phyloP scores from a whole-genome alignment of 2,113 vertebrate genomes.

The Lasiurus cinereus region DNA sequence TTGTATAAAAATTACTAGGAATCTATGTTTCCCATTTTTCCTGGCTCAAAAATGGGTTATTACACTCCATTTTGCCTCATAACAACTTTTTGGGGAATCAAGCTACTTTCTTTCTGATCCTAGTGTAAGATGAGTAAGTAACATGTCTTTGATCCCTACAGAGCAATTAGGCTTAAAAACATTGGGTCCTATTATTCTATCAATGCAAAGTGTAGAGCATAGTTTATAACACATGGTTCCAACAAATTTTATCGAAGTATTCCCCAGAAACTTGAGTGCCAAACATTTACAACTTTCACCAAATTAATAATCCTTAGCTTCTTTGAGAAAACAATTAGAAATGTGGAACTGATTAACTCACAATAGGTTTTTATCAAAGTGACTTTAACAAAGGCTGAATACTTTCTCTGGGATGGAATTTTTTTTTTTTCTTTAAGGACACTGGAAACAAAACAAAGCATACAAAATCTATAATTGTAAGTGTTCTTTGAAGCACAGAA shows the following conservation, averaged over 20 bases:
- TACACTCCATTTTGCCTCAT: conserved; percentile 64
- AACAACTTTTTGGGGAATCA: conserved; percentile 51
- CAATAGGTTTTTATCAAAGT: conserved; percentile 66
- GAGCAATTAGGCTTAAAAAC: conserved; percentile 72
- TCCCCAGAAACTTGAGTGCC: conserved; percentile 69
- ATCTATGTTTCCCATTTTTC: not conserved
- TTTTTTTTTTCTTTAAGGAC: not conserved
- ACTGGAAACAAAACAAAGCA: conserved; percentile 74
- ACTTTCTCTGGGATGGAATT: conserved; percentile 37
- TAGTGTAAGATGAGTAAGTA: conserved; percentile 61
- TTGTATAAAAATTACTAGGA: conserved; percentile 8
- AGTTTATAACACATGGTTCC: conserved; percentile 62
- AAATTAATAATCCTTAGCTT: conserved; percentile 84
- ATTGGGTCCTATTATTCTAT: conserved; percentile 49
- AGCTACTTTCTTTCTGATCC: conserved; percentile 71
- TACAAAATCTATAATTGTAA: conserved; percentile 56
- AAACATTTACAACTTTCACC: conserved; percentile 78
- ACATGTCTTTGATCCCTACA: conserved; percentile 72
- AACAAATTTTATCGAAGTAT: conserved; percentile 70
- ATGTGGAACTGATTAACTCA: conserved; percentile 82
- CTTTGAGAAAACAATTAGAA: conserved; percentile 84
- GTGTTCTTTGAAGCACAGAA: conserved; percentile 69
- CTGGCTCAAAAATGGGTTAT: conserved; percentile 63
- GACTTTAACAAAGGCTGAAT: conserved; percentile 65
- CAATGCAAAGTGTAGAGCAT: not conserved